Evolutionary conservation across 2,797 vertebrate genomes (phyloP), one percentile per base, ranked within the genome.

Genomic region (Meriones psammophilus): DNA sequence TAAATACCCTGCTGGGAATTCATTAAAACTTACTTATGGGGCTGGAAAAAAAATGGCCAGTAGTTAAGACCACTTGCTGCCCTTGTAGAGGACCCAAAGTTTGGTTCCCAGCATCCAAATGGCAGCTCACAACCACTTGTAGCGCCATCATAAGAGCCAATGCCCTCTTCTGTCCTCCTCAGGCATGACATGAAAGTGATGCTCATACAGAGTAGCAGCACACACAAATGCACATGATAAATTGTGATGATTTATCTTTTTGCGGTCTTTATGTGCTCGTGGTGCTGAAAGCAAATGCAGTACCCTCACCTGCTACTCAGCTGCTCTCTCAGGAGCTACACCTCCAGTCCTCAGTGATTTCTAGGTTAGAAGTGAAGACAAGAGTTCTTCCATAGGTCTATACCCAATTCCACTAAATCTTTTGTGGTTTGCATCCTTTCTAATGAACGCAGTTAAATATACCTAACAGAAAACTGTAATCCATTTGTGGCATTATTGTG

Each of bases 101-200:
- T 30, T 46, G 60, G 18, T 46, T 46, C 62, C 17, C 15, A 66
- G 39, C 39, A 66, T 46, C 62, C 17, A 6, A 36, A 15, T 1
- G 20, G 56, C 56, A 24, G 20, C 60, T 66, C 4, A 28, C 62
- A 66, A 3, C 3, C 62, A 22, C 62, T 9, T 33, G 28, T 46
- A 42, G 46, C 28, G 46, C 62, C 17, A 22, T 66, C 39, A 28
- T 46, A 33, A 66, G 81, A 13, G 58, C 7, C 24, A 83, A 0
- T 0, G 8, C 36, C 80, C 80, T 60, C 36, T 28, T 39, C n/a
- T 39, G 58, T 26, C 26, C 60, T 66, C 81, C 9, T 42, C 26
- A 30, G n/a, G 28, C 5, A 30, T 39, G 6, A 8, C 4, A 0
- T 0, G 2, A 28, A 83, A 30, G 8, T 33, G 62, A 20, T 33